Percentiles rank a stretch among this genome's conserved stretches.
These are phyloP conservation scores for Pempheris klunzingeri DNA, from an alignment of 2,797 vertebrate species.

Conservation along the genomic window DNA sequence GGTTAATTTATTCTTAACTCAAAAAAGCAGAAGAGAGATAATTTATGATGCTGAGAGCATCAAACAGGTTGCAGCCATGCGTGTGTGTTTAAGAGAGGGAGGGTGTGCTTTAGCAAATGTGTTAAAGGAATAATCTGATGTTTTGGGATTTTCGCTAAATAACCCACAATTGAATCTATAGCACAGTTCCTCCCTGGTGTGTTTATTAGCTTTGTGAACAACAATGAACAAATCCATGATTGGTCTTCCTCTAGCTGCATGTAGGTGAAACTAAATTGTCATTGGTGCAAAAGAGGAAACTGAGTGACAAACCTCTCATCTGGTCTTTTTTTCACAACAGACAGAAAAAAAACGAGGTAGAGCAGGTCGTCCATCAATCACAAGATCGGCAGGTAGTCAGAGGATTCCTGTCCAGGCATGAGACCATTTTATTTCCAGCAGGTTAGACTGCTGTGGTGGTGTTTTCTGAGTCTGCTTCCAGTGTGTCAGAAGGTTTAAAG, in stretches of 20 bases:
- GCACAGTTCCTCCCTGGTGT: not conserved
- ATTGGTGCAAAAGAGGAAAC: not conserved
- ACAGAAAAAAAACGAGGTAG: too few species aligned
- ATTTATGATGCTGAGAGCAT: slow-evolving; percentile 13
- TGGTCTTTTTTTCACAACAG: too few species aligned
- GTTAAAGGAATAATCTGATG: not conserved
- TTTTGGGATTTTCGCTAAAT: not conserved
- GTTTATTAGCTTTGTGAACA: not conserved
- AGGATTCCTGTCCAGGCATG: not conserved
- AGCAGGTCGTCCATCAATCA: too few species aligned
- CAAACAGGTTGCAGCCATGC: slow-evolving; percentile 15
- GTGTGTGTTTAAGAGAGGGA: not conserved
- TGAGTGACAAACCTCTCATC: not conserved
- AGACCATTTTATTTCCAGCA: too few species aligned
- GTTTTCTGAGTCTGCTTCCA: too few species aligned
- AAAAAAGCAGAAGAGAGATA: slow-evolving; percentile 58
- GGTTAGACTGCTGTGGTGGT: not conserved
- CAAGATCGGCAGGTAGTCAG: too few species aligned
- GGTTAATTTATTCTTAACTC: slow-evolving; percentile 58
- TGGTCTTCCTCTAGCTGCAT: not conserved
- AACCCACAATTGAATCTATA: not conserved
- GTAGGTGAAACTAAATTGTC: not conserved
- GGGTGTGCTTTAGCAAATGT: not conserved
- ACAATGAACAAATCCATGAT: not conserved
- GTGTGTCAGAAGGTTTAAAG: too few species aligned